Percentiles rank a stretch among this genome's conserved stretches.
These are phyloP conservation scores for Timandra comae DNA, from an alignment of 2,888 invertebrate genomes.

Conservation along the genomic window DNA sequence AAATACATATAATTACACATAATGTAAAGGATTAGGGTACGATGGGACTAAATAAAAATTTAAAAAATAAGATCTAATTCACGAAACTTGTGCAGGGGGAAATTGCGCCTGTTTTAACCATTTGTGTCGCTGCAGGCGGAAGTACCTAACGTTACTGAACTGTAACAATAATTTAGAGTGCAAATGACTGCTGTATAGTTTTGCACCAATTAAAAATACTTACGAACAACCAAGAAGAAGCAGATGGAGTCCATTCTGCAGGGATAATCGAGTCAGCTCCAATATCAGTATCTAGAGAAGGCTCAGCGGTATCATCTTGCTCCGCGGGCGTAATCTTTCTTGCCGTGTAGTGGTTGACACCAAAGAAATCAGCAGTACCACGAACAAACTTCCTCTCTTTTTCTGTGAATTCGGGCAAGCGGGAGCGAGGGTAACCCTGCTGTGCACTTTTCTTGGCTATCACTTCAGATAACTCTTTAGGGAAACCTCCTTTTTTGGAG, in stretches of 20 bases:
- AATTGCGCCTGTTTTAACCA: too few species aligned
- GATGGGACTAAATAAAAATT: too few species aligned
- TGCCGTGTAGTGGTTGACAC: constrained; percentile 82
- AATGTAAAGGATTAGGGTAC: too few species aligned
- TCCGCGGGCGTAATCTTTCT: constrained; percentile 29
- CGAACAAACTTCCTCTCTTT: constrained; percentile 45
- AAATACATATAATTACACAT: too few species aligned
- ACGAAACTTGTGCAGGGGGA: too few species aligned
- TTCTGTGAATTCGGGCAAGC: constrained; percentile 60
- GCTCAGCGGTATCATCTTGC: constrained; percentile 9
- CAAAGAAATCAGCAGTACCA: constrained; percentile 54
- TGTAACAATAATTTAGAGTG: too few species aligned
- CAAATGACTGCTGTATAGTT: too few species aligned
- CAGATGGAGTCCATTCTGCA: constrained; percentile 37
- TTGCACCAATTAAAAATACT: constrained; percentile 21
- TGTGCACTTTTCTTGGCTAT: constrained; percentile 57
- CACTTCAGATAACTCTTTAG: constrained; percentile 55
- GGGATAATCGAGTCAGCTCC: constrained; percentile 24
- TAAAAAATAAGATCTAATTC: too few species aligned
- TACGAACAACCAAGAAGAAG: constrained; percentile 45
- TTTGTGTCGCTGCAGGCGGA: too few species aligned
- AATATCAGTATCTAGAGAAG: constrained; percentile 32
- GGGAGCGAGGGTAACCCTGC: constrained; percentile 56
- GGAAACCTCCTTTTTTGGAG: constrained; percentile 70
- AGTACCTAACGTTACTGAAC: too few species aligned